phyloP scores from a whole-genome alignment of 2,113 vertebrate genomes.

The Seriola aureovittata region DNA sequence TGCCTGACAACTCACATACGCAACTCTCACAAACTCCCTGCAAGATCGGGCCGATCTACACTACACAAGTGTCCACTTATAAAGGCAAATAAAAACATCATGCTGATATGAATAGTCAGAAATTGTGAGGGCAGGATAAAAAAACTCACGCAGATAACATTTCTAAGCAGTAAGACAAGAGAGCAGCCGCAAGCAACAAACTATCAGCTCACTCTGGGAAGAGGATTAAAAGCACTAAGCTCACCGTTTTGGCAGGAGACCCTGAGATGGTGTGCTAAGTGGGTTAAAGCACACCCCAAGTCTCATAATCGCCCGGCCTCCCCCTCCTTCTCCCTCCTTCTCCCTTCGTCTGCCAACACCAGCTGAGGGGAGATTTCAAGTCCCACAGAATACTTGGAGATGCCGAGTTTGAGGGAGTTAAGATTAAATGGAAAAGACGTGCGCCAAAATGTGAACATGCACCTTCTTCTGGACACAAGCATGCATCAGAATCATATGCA shows the following conservation, averaged over 20 bases:
- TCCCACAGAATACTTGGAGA: slow-evolving; percentile 50
- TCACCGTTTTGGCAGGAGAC: slow-evolving; percentile 80
- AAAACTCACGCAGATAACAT: slow-evolving; percentile 36
- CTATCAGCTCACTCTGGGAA: slow-evolving; percentile 70
- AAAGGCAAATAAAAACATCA: slow-evolving; percentile 33
- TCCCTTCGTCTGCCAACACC: slow-evolving; percentile 62
- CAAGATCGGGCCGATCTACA: slow-evolving; percentile 15
- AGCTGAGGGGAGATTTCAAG: slow-evolving; percentile 58
- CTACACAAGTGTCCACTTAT: slow-evolving; percentile 3
- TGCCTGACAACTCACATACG: slow-evolving; percentile 34
- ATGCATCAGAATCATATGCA: neutral
- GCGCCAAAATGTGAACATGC: slow-evolving; percentile 18
- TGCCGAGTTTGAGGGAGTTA: neutral
- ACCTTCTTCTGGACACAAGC: slow-evolving; percentile 22
- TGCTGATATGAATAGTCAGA: slow-evolving; percentile 32
- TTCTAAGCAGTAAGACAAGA: slow-evolving; percentile 56
- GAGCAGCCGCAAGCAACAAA: slow-evolving; percentile 65
- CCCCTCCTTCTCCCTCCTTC: slow-evolving; percentile 17
- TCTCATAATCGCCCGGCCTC: slow-evolving; percentile 72
- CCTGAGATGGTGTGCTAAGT: slow-evolving; percentile 81
- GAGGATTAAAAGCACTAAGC: slow-evolving; percentile 83
- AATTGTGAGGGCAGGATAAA: slow-evolving; percentile 17
- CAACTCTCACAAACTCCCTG: slow-evolving; percentile 6
- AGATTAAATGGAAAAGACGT: slow-evolving; percentile 37
- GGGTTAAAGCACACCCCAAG: slow-evolving; percentile 82